phyloP scores from a whole-genome alignment of 2,113 vertebrate genomes.

The Xenopus tropicalis region UCB_Xtro_10.0 CM004443.2:76731001-76731500 shows the following conservation, averaged over 20 bases:
- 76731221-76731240: conserved; percentile 49
- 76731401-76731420: conserved; percentile 70
- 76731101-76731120: conserved; percentile 14
- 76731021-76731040: no score
- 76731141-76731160: conserved; percentile 69
- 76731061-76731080: no score
- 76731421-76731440: conserved; percentile 67
- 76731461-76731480: conserved; percentile 54
- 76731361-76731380: conserved; percentile 63
- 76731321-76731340: no score
- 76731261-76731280: neutral
- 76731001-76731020: no score
- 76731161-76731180: conserved; percentile 60
- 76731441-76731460: conserved; percentile 64
- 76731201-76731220: conserved; percentile 68
- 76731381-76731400: conserved; percentile 66
- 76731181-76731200: conserved; percentile 74
- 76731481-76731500: no score
- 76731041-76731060: no score
- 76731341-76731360: conserved; percentile 53
- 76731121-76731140: conserved; percentile 63
- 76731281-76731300: no score
- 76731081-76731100: no score
- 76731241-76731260: conserved; percentile 1
- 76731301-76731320: no score